Evolutionary conservation across 2,113 vertebrate species (phyloP), one percentile per base, ranked within the genome.

Genomic region (Poeciliopsis occidentalis): DNA sequence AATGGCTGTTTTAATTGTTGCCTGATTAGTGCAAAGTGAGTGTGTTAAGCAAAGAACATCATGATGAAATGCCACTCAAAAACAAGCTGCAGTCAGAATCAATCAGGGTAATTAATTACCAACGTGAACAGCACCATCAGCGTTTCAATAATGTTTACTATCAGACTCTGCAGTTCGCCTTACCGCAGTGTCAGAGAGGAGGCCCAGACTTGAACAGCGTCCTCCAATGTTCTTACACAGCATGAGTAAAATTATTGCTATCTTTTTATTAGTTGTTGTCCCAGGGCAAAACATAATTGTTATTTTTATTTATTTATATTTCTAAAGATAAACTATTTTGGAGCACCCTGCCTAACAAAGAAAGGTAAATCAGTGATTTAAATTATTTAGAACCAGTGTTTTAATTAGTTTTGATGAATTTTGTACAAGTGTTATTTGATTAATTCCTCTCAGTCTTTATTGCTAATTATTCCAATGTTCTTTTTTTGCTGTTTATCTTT

Each of bases 1-100:
- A 91, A 92, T 90, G 88, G 87, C 85, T 88, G 89, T 89, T 92
- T 93, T 93, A 93, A 93, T 93, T 92, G 90, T 91, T 86, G 80
- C 79, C 79, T 84, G 86, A 87, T 89, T 90, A 89, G 74, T 31
- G 61, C 81, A 80, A 85, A 84, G 89, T 67, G 87, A 78, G 75
- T 71, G 75, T 80, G 79, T 91, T 93, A 91, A 90, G 81, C 90
- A 87, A 92, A 89, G 79, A 86, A 90, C 83, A 90, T 85, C 76
- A 85, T 92, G 92, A 94, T 94, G 92, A 93, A 92, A 90, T 82
- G 89, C 85, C 91, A 90, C 85, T 92, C 92, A 91, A 86, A 84
- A 83, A 74, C 72, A 84, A 63, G 88, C 85, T 37, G 85, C 88
- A 84, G 90, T 91, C 88, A 13, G 70, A 92, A 89, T 88, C 89